phyloP scores from a whole-genome alignment of 2,113 vertebrate species.

The Arenaria interpres region DNA sequence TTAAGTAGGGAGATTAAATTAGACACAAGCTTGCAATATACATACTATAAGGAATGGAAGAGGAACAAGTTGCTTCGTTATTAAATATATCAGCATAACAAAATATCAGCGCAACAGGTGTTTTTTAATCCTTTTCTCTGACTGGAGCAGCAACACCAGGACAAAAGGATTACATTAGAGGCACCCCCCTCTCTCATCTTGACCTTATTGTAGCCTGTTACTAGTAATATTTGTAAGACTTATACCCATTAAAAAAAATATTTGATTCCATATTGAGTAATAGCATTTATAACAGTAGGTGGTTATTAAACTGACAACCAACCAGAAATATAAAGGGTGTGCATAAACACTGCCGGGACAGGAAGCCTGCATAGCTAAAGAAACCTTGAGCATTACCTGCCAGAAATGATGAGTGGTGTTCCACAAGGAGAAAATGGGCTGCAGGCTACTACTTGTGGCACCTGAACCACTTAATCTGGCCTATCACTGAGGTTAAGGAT shows the following conservation, averaged over 20 bases:
- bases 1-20: neutral
- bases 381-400: neutral
- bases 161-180: neutral
- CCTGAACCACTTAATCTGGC: neutral
- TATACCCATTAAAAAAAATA: neutral
- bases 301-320: neutral
- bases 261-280: neutral
- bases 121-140: neutral
- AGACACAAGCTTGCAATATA: neutral
- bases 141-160: neutral
- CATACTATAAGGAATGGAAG: neutral
- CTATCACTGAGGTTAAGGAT: neutral
- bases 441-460: neutral
- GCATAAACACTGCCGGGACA: neutral
- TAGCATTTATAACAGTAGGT: neutral
- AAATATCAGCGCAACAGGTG: neutral
- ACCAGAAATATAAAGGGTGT: neutral
- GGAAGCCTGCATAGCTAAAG: neutral
- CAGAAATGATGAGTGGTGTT: neutral
- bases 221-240: neutral
- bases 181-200: neutral
- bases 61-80: neutral
- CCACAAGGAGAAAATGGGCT: neutral
- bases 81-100: neutral
- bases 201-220: neutral